Percentiles rank a stretch among this genome's conserved stretches.
Conservation (phyloP, 2,113 vertebrate genomes). For the Monarcha castaneiventris region DNA sequence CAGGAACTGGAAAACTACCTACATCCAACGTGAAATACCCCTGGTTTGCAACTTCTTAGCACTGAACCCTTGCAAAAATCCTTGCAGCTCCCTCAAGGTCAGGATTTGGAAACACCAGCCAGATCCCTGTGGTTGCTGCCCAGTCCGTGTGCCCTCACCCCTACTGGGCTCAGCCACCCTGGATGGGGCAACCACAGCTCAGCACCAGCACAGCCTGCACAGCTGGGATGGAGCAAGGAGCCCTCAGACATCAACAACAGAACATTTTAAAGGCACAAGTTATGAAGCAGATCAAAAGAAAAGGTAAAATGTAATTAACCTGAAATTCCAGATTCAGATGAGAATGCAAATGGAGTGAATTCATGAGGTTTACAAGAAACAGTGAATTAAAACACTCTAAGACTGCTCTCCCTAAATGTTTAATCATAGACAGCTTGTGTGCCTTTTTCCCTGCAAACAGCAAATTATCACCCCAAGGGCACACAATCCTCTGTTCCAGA, state of each 20-base stretch:
- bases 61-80: neutral
- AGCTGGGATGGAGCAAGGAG: neutral
- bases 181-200: neutral
- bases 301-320: neutral
- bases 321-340: neutral
- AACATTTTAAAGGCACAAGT: neutral
- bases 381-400: neutral
- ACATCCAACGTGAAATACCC: fast-evolving
- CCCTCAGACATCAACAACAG: fast-evolving
- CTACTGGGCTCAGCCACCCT: neutral
- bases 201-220: neutral
- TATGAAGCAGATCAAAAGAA: neutral
- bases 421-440: neutral
- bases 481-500: neutral
- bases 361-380: neutral
- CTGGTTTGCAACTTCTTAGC: neutral
- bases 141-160: neutral
- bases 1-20: neutral
- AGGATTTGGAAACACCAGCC: neutral
- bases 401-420: neutral
- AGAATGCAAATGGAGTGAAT: neutral
- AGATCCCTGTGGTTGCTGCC: neutral
- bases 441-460: neutral
- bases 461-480: neutral
- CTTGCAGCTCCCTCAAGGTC: neutral